A percentile compares a stretch with the other conserved stretches of the same genome.
Conservation (phyloP, 2,797 vertebrate species). For the Kryptopterus vitreolus region DNA sequence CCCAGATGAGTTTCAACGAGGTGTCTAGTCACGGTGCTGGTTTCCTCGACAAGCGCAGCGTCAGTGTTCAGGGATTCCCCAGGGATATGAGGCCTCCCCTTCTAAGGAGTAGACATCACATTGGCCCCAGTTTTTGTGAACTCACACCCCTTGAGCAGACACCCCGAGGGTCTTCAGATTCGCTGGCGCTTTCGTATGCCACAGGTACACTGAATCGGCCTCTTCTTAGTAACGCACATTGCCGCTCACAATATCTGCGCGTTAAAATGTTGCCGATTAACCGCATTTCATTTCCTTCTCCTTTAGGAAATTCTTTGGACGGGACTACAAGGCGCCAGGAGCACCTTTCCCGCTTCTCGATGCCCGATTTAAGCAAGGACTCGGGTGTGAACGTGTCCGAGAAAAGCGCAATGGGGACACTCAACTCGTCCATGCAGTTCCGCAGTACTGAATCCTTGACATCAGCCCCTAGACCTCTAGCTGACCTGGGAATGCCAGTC, state of each 20-base stretch:
- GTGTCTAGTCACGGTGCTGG: slow-evolving; percentile 86
- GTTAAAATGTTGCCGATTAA: neutral
- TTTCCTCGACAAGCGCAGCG: slow-evolving; percentile 86
- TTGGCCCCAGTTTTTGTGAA: slow-evolving; percentile 91
- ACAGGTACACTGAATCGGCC: slow-evolving; percentile 78
- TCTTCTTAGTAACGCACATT: neutral
- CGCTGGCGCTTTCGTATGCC: slow-evolving; percentile 87
- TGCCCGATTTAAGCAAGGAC: slow-evolving; percentile 98
- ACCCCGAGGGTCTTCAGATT: slow-evolving; percentile 92
- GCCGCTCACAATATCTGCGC: neutral
- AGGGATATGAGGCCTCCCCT: slow-evolving; percentile 83
- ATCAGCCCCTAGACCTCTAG: slow-evolving; percentile 84
- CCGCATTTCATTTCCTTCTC: neutral
- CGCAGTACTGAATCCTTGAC: slow-evolving; percentile 93
- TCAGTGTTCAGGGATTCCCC: slow-evolving; percentile 90
- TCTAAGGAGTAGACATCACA: slow-evolving; percentile 87
- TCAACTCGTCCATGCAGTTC: slow-evolving; percentile 93
- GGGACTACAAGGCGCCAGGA: slow-evolving; percentile 92
- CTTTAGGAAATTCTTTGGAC: slow-evolving; percentile 87
- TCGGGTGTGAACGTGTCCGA: slow-evolving; percentile 94
- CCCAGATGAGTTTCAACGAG: slow-evolving; percentile 97
- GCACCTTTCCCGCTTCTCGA: slow-evolving; percentile 94
- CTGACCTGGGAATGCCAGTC: slow-evolving; percentile 83
- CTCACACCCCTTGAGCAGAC: slow-evolving; percentile 92
- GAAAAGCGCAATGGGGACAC: slow-evolving; percentile 95